Evolutionary conservation across 1,140 invertebrate species (phyloP), one percentile per base, ranked within the genome.

Genomic region (Lasioglossum baleicum): DNA sequence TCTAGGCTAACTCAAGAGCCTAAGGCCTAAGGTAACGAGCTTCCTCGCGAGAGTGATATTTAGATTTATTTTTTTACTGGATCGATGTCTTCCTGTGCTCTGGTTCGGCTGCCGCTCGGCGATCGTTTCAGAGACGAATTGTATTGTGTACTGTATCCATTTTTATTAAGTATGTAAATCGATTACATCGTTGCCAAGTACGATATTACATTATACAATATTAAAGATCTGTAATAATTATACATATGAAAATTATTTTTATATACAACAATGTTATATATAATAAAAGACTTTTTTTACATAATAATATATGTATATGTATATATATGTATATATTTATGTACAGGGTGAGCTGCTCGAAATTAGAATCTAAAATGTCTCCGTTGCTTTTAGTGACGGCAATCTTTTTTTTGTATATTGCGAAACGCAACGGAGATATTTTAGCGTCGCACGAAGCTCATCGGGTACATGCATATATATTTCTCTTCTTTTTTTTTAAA

Each of bases 211-310:
- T 42, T 67, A 70, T 83, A 73, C 66, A 70, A 75, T 80, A 72
- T 75, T 74, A 79, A 66, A 75, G 66, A 80, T 82, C 64, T 79
- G 51, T 67, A 63, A 74, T 75, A 80, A 65, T 75, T 78, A 79
- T 79, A 82, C 65, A 70, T 80, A 53, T 48, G 61, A 80, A 74
- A 80, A 69, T 74, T 80, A 74, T 83, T 83, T 80, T 75, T 80
- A 80, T 83, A 83, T 80, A 83, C 77, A 83, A 53, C 65, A 70
- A 68, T 69, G 61, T 80, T 80, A 69, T 70, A 42, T 75, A 80
- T 74, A 80, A 83, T 80, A 83, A 83, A 83, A 75, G 66, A 68
- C 48, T 79, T 80, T 82, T 80, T 83, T 75, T 83, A 82, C 69
- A 82, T 53, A 65, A 70, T 81, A 51, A 58, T 76, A 26, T 72